A percentile compares a stretch with the other conserved stretches of the same genome.
Conservation (phyloP, 2,797 vertebrate genomes). For the Xerus rutilus region DNA sequence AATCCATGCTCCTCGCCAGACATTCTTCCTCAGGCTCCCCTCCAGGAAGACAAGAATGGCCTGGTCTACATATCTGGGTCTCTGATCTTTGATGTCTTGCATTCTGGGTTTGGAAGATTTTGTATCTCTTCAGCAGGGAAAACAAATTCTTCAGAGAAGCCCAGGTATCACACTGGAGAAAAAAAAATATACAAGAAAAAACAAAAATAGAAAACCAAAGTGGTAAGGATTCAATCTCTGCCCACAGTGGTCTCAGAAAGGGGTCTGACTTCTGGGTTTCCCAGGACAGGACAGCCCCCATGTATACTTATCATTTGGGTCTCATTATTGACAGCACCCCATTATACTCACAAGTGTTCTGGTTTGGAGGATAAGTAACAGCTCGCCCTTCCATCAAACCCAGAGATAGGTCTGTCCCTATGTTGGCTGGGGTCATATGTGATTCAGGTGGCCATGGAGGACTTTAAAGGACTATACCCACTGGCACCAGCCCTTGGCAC, state of each 20-base stretch:
- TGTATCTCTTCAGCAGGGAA: constrained; percentile 56
- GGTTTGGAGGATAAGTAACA: constrained; percentile 2
- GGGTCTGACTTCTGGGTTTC: neutral
- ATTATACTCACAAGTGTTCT: constrained; percentile 35
- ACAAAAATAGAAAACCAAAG: constrained; percentile 37
- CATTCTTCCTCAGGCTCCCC: neutral
- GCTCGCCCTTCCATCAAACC: neutral
- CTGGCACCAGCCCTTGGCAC: neutral
- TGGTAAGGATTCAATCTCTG: neutral
- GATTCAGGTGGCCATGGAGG: neutral
- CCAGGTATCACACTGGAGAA: constrained; percentile 45
- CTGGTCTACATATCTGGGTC: neutral
- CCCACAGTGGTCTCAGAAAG: constrained; percentile 22
- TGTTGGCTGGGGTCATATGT: neutral
- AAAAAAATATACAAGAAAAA: neutral
- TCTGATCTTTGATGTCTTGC: neutral
- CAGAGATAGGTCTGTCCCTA: neutral
- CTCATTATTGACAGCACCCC: neutral
- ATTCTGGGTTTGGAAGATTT: constrained; percentile 48
- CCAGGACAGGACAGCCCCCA: neutral
- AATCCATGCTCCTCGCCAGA: neutral
- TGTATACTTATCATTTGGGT: neutral
- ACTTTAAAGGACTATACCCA: neutral
- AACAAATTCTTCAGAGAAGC: constrained; percentile 60
- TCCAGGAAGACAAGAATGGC: neutral